Evolutionary conservation across 2,888 invertebrate genomes (phyloP).

Genomic region (Drosophila rellima): DNA sequence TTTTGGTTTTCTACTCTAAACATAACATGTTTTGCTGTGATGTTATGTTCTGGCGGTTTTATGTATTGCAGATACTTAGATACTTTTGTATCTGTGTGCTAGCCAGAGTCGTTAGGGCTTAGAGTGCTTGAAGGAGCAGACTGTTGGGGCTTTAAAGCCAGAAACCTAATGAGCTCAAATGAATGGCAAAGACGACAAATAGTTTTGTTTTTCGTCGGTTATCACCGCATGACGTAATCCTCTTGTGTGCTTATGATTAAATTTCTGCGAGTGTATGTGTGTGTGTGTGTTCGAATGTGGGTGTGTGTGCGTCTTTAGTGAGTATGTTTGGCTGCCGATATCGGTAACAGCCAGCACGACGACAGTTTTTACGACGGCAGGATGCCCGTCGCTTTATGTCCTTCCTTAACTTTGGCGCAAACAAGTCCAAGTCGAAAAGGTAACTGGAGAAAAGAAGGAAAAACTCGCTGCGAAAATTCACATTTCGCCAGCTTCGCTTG

Average conservation of each 20-base stretch:
- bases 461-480: slow-evolving; percentile 30
- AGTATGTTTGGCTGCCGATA: slow-evolving; percentile 42
- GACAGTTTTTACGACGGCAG: slow-evolving; percentile 79
- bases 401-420: slow-evolving; percentile 78
- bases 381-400: slow-evolving; percentile 79
- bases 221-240: slow-evolving; percentile 73
- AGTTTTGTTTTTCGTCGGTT: slow-evolving; percentile 74
- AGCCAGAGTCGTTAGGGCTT: slow-evolving; percentile 24
- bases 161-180: slow-evolving; percentile 58
- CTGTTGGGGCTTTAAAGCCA: slow-evolving; percentile 38
- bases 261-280: slow-evolving; percentile 48
- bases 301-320: slow-evolving; percentile 24
- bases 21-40: slow-evolving; percentile 1
- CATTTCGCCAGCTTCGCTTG: slow-evolving; percentile 43
- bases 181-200: slow-evolving; percentile 59
- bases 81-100: slow-evolving; percentile 30
- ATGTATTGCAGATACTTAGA: slow-evolving; percentile 34
- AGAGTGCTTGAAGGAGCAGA: slow-evolving; percentile 2
- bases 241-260: slow-evolving; percentile 76
- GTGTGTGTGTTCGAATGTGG: slow-evolving; percentile 20
- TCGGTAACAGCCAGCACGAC: slow-evolving; percentile 73
- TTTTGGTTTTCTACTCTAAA: slow-evolving; percentile 7
- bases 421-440: slow-evolving; percentile 79
- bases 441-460: slow-evolving; percentile 47
- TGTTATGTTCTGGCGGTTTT: slow-evolving; percentile 26